phyloP scores from a whole-genome alignment of 1,140 invertebrate species.

The Subanguina moxae region DNA sequence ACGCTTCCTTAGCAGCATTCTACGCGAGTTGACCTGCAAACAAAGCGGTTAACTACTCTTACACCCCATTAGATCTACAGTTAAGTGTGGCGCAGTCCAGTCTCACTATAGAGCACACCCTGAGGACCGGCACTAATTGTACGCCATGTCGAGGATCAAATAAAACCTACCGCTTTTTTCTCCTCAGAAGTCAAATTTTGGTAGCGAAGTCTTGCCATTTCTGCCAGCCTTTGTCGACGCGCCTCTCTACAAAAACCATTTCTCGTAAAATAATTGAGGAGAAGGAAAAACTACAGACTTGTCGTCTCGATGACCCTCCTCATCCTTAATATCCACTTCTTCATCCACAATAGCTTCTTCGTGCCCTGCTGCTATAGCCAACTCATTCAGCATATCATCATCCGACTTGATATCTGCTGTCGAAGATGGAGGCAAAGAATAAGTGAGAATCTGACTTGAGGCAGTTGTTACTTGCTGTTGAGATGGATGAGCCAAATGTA shows the following conservation, averaged over 20 bases:
- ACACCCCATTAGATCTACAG: too few relatives aligned
- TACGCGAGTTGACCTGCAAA: constrained; percentile 11
- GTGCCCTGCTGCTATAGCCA: constrained; percentile 1
- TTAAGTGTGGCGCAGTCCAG: too few relatives aligned
- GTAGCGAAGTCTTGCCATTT: background rate
- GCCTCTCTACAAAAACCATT: background rate
- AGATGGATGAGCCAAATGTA: background rate
- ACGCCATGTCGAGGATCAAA: too few relatives aligned
- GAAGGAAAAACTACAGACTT: background rate
- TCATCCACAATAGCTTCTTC: background rate
- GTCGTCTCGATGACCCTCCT: background rate
- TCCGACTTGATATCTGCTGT: background rate
- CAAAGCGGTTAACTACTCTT: too few relatives aligned
- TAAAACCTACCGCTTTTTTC: background rate
- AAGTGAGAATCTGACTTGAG: constrained; percentile 1
- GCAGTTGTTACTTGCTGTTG: background rate
- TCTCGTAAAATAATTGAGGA: too few relatives aligned
- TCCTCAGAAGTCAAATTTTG: background rate
- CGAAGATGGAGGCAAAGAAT: background rate
- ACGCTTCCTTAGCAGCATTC: constrained; percentile 43
- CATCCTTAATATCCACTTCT: background rate
- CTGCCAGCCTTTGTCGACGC: background rate
- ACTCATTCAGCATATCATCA: background rate
- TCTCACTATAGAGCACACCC: too few relatives aligned
- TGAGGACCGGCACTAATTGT: too few relatives aligned